Base-by-base conservation (phyloP, 2,113 vertebrate genomes). In the Archilochus colubris region DNA sequence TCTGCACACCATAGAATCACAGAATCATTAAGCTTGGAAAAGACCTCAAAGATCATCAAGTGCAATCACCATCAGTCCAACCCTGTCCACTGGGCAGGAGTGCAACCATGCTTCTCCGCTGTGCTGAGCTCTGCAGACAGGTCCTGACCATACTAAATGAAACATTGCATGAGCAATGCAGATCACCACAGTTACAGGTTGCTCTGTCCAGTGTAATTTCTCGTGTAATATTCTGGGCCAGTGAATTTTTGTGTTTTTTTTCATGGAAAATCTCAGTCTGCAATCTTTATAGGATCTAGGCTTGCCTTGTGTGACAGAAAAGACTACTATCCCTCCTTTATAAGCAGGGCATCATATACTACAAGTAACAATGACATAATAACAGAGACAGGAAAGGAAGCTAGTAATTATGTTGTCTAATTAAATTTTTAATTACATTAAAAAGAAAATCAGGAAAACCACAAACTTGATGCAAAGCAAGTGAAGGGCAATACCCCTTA, bases 91-190 rank as follows among this genome's bases (percentile, higher is more conserved):
- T 8, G 21, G 19, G 8, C 3, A 2, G 44, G n/a, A 57, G 20
- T 28, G 27, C 6, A 82, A 7, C 24, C n/a, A 6, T 1, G 2
- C 7, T 23, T 21, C 57, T 14, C 24, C 18, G 36, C 31, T 44
- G 70, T 5, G 2, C 30, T 5, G 5, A 61, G 14, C 19, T 7
- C 36, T 51, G 30, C 53, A 57, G 30, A 16, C 28, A 19, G 30
- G 24, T 23, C 27, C 14, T 4, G 2, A 11, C 8, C 44, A 5
- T 4, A 18, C 14, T 4, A 11, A 76, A 16, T 1, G 36, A 10
- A 33, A 23, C 53, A 10, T 14, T 48, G 33, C n/a, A 20, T 24
- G 21, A 64, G 53, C 1, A 0, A 9, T 25, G 46, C 19, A 21
- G 48, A 22, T 25, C 81, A 63, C 5, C 31, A 38, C 20, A 61